Evolutionary conservation across 2,113 vertebrate genomes (phyloP), one percentile per base, ranked within the genome.

Genomic region (Pagrus major): DNA sequence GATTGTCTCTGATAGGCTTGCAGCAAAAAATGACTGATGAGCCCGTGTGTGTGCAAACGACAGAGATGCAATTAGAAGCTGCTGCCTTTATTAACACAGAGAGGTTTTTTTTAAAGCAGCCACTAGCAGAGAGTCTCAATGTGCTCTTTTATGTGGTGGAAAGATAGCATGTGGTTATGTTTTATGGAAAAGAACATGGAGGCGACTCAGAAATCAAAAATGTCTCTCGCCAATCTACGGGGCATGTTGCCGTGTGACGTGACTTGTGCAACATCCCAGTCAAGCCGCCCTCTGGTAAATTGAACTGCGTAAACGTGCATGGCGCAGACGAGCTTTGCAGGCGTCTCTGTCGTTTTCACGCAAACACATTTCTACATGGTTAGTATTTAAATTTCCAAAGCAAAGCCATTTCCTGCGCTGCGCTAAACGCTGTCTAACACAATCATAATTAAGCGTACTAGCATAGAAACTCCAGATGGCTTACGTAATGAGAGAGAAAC

Each of bases 391-490:
- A 69, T 78, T 75, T 73, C 60, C 56, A 55, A 67, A 74, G 75
- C 80, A 11, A 70, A 83, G 76, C 49, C 63, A 76, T 74, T 80
- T 92, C 79, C 85, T 84, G 78, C 49, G 20, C 55, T 70, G 64
- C 31, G 76, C 76, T 82, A 58, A 78, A 78, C 82, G 74, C 84
- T 54, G 59, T 74, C 85, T 31, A 65, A 90, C 68, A 84, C 64
- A 70, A 89, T 90, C 81, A 71, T 78, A 84, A 89, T 88, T 77
- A 88, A 81, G 58, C 71, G 68, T 20, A 67, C 74, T 82, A 29
- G 55, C 66, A 90, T 90, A 80, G 81, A 92, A 93, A 93, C 80
- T 90, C 81, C 86, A 93, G 91, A 93, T 91, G 92, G 86, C 58
- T 91, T 85, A 86, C 39, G 79, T 86, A 87, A 89, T 59, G 77